A percentile compares a stretch with the other conserved stretches of the same genome.
Evolutionary conservation across 2,888 invertebrate species (phyloP).

Genomic region (Plutella xylostella): DNA sequence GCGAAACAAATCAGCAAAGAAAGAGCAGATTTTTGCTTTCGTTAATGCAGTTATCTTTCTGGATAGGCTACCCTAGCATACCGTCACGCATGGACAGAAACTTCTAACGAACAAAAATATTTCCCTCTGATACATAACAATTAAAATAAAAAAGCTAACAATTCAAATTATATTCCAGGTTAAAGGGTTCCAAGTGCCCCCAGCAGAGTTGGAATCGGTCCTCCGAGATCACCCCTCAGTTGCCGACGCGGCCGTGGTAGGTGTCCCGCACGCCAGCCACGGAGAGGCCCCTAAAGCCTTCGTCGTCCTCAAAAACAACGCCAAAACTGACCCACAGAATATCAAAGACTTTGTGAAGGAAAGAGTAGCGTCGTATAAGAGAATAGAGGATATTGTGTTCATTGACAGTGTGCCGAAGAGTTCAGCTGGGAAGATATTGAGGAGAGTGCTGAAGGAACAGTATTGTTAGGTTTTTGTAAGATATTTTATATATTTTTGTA

Average conservation of each 20-base stretch:
- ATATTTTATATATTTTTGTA: no score
- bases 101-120: no score
- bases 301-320: conserved; percentile 20
- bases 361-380: conserved; percentile 19
- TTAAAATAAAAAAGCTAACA: conserved; percentile 18
- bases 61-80: no score
- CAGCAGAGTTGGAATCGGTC: conserved; percentile 82
- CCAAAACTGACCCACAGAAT: conserved; percentile 5
- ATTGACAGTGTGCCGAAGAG: conserved; percentile 77
- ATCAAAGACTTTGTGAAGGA: conserved; percentile 14
- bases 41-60: no score
- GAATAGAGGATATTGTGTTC: conserved; percentile 33
- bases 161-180: conserved; percentile 68
- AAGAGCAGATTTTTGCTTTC: no score
- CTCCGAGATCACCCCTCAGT: conserved; percentile 75
- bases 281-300: conserved; percentile 62
- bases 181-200: conserved; percentile 77
- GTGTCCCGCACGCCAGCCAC: conserved; percentile 69
- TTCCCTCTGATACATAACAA: no score
- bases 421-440: conserved; percentile 79
- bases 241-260: conserved; percentile 81
- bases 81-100: no score
- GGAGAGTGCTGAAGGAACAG: conserved; percentile 64
- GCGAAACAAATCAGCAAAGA: no score
- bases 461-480: no score